These are phyloP conservation scores for Orthosia gothica DNA, from an alignment of 2,888 invertebrate species.

Conservation along the genomic window DNA sequence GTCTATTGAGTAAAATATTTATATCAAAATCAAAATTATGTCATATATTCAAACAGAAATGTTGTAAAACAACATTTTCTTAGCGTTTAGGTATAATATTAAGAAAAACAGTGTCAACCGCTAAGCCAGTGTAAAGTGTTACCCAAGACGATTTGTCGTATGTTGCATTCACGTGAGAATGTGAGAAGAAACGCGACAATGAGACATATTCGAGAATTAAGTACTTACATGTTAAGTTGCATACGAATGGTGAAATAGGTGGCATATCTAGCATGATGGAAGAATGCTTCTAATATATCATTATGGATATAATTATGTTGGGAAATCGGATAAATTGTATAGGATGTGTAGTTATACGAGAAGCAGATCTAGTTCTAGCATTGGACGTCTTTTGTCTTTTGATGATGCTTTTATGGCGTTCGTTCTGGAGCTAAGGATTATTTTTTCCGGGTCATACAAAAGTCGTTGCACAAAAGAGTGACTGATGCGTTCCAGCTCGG, in stretches of 20 bases:
- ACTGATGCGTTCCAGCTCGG: too few relatives aligned
- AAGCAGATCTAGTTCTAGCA: too few relatives aligned
- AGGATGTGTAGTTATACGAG: background rate
- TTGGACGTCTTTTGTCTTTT: too few relatives aligned
- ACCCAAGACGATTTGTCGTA: conserved; percentile 67
- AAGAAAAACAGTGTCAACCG: conserved; percentile 60
- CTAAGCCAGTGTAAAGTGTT: conserved; percentile 52
- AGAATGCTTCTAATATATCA: background rate
- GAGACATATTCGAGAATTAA: conserved; percentile 53
- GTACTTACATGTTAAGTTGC: conserved; percentile 42
- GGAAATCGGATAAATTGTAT: background rate
- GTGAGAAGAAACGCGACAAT: conserved; percentile 73
- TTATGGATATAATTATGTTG: background rate
- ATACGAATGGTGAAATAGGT: conserved; percentile 54
- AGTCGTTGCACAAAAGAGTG: background rate
- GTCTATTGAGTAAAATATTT: background rate
- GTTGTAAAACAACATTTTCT: conserved; percentile 25
- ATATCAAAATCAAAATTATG: background rate
- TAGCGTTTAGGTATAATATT: conserved; percentile 29
- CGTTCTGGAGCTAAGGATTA: background rate
- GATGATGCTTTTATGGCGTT: too few relatives aligned
- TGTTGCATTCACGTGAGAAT: conserved; percentile 70
- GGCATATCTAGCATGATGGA: background rate
- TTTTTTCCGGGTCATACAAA: background rate
- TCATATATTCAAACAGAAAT: background rate